Conservation (phyloP, 2,113 vertebrate genomes). For the Blennius ocellaris region DNA sequence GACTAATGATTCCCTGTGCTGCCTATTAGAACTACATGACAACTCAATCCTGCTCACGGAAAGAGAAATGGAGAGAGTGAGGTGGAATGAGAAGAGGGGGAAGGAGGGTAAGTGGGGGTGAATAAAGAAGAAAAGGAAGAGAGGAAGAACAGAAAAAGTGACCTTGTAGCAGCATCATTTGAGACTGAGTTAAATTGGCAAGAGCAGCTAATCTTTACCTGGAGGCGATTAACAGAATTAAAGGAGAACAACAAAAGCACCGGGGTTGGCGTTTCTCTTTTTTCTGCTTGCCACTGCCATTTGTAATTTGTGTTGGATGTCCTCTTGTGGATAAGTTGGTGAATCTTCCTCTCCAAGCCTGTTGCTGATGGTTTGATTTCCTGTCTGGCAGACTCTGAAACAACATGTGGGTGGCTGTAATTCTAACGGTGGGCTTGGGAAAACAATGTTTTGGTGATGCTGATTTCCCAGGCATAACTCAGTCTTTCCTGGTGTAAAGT, state of each 20-base stretch:
- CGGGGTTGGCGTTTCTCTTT: constrained; percentile 77
- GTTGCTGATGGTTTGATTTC: constrained; percentile 20
- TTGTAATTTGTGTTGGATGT: constrained; percentile 68
- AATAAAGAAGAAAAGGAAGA: constrained; percentile 57
- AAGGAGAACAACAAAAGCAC: constrained; percentile 88
- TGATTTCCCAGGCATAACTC: too few species aligned
- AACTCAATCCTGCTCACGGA: constrained; percentile 94
- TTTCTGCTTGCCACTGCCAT: constrained; percentile 66
- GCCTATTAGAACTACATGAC: constrained; percentile 99
- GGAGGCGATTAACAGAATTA: constrained; percentile 95
- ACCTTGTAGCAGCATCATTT: constrained; percentile 96
- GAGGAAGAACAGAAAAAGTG: constrained; percentile 83
- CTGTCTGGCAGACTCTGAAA: constrained; percentile 22
- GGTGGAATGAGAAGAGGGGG: constrained; percentile 24
- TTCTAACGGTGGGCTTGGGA: neutral
- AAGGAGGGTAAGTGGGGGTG: constrained; percentile 18
- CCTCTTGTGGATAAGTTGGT: constrained; percentile 51
- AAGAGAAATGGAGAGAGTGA: constrained; percentile 63
- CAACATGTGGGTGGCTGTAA: constrained; percentile 4
- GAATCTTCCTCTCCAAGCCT: constrained; percentile 32
- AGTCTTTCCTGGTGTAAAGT: too few species aligned
- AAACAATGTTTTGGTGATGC: constrained; percentile 20
- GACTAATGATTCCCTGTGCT: constrained; percentile 98
- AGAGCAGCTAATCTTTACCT: constrained; percentile 98
- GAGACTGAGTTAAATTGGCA: constrained; percentile 97